Conservation (phyloP, 2,888 invertebrate genomes). For the Ochlodes sylvanus region DNA sequence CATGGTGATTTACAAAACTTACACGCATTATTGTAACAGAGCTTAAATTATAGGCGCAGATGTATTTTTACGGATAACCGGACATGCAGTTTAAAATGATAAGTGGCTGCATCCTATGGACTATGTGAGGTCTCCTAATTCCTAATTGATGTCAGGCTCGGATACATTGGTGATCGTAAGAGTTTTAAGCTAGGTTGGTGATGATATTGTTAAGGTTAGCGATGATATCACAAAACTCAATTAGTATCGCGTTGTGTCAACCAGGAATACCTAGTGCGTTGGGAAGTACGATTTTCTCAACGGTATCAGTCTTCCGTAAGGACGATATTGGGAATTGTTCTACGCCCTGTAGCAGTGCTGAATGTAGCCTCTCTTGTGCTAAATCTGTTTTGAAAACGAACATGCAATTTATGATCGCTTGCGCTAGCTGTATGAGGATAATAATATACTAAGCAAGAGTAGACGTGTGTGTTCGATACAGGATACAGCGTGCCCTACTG, state of each 20-base stretch:
- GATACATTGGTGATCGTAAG: not conserved
- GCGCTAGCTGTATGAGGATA: constrained; percentile 1
- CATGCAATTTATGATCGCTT: constrained; percentile 37
- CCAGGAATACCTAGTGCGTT: constrained; percentile 90
- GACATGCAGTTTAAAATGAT: constrained; percentile 3
- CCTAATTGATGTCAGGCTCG: not conserved
- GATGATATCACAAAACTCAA: constrained; percentile 22
- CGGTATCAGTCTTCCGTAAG: constrained; percentile 91
- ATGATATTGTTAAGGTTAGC: not conserved
- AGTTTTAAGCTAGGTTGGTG: not conserved
- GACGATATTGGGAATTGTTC: constrained; percentile 91
- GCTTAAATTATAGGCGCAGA: not conserved
- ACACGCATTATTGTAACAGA: too few species aligned
- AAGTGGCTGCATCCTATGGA: constrained; percentile 6
- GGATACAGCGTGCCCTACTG: too few species aligned
- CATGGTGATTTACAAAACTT: not conserved
- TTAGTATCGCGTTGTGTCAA: constrained; percentile 48
- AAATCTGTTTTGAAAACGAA: constrained; percentile 85
- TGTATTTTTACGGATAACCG: not conserved
- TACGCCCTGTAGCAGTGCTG: constrained; percentile 90
- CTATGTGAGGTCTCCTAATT: not conserved
- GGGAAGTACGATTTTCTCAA: constrained; percentile 93
- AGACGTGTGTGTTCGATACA: not conserved
- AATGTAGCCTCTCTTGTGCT: constrained; percentile 90
- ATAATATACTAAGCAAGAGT: not conserved